A percentile compares a stretch with the other conserved stretches of the same genome.
Evolutionary conservation across 2,797 vertebrate genomes (phyloP).

Genomic region (Coccyzus lansbergi): DNA sequence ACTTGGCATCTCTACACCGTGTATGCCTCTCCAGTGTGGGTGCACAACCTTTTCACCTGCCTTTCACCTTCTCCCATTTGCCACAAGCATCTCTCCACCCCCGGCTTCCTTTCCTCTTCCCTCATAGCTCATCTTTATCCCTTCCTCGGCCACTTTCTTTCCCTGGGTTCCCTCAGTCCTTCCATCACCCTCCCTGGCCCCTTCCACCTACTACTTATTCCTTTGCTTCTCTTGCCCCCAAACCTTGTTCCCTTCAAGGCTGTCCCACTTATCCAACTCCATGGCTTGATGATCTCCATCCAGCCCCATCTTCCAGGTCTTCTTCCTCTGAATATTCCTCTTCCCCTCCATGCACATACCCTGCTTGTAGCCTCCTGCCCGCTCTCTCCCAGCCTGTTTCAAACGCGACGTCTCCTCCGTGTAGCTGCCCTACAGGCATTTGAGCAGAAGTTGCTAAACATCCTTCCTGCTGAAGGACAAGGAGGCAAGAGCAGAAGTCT

Average conservation of each 20-base stretch:
- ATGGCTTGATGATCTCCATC: not conserved
- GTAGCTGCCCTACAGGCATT: not conserved
- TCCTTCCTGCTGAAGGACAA: constrained; percentile 21
- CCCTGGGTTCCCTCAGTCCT: rapidly evolving
- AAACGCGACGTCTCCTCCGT: rapidly evolving
- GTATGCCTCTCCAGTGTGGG: rapidly evolving
- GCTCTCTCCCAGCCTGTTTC: not conserved
- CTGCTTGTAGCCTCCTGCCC: not conserved
- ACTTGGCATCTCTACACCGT: not conserved
- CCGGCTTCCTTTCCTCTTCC: not conserved
- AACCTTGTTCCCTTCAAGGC: not conserved
- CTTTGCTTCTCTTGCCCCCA: not conserved
- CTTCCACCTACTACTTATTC: not conserved
- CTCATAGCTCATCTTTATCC: not conserved
- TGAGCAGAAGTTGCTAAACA: not conserved
- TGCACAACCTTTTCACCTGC: not conserved
- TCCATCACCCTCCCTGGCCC: not conserved
- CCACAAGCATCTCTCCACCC: not conserved
- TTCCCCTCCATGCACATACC: rapidly evolving
- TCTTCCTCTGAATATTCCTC: not conserved
- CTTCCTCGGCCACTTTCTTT: not conserved
- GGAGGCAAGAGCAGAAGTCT: not conserved
- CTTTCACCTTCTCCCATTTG: not conserved
- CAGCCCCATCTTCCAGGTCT: not conserved
- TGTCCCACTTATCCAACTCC: not conserved